Evolutionary conservation across 2,888 invertebrate genomes (phyloP).

Genomic region (Mellilla xanthometata): DNA sequence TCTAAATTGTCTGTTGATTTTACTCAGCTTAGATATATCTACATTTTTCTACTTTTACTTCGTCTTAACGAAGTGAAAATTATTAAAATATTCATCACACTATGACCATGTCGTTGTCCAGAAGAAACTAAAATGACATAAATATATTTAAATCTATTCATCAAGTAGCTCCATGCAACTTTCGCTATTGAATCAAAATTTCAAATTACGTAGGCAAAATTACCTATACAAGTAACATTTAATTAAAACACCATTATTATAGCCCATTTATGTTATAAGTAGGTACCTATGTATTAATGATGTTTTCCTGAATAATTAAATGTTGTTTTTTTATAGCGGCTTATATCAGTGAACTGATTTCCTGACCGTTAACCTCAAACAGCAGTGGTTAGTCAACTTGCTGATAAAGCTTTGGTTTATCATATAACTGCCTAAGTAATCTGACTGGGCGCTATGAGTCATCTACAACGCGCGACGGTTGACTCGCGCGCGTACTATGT

Average conservation of each 20-base stretch:
- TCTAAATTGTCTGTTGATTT: neutral
- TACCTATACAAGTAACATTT: too few relatives aligned
- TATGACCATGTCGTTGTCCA: slow-evolving; percentile 15
- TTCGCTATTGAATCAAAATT: slow-evolving; percentile 14
- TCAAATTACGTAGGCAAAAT: too few relatives aligned
- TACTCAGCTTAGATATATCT: slow-evolving; percentile 2
- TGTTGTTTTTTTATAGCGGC: too few relatives aligned
- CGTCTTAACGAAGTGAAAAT: slow-evolving; percentile 25
- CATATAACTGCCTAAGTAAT: slow-evolving; percentile 15
- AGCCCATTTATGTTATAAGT: too few relatives aligned
- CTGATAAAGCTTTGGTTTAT: slow-evolving; percentile 26
- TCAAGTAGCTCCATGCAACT: slow-evolving; percentile 19
- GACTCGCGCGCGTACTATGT: slow-evolving; percentile 53
- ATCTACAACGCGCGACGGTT: slow-evolving; percentile 22
- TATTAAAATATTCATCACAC: slow-evolving; percentile 26
- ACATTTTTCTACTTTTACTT: slow-evolving; percentile 22
- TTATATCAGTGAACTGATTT: neutral
- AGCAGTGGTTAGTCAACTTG: slow-evolving; percentile 16
- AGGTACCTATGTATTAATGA: too few relatives aligned
- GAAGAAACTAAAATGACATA: slow-evolving; percentile 20
- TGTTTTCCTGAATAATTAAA: too few relatives aligned
- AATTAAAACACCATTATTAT: too few relatives aligned
- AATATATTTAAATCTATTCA: slow-evolving; percentile 31
- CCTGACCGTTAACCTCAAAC: slow-evolving; percentile 24
- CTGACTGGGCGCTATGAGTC: slow-evolving; percentile 38